Evolutionary conservation across 2,797 vertebrate genomes (phyloP).

Genomic region (Pteronotus mesoamericanus): DNA sequence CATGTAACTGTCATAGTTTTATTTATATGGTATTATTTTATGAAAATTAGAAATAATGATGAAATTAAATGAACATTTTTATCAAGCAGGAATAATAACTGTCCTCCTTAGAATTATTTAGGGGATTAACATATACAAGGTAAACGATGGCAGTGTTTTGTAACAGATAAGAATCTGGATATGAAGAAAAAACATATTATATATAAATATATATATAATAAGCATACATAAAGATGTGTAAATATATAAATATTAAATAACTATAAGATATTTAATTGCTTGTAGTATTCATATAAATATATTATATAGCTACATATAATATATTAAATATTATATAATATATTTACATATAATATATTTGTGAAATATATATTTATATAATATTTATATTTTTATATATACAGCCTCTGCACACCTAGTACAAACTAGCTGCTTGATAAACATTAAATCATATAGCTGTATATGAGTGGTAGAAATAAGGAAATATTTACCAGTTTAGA

Average conservation of each 20-base stretch:
- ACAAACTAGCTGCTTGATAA: background rate
- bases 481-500: background rate
- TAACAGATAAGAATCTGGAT: background rate
- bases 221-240: no score
- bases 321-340: no score
- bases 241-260: no score
- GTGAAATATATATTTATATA: background rate
- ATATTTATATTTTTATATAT: background rate
- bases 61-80: conserved; percentile 30
- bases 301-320: no score
- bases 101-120: background rate
- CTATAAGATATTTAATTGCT: no score
- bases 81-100: background rate
- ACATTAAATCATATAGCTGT: background rate
- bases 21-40: background rate
- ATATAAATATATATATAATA: background rate
- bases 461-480: background rate
- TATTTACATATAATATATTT: no score
- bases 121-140: background rate
- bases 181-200: background rate
- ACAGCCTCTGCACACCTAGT: background rate
- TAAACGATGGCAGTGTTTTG: background rate
- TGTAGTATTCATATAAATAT: no score
- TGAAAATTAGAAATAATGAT: background rate
- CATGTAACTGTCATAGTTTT: background rate